phyloP scores from a whole-genome alignment of 2,113 vertebrate species.

The Trichechus manatus region DNA sequence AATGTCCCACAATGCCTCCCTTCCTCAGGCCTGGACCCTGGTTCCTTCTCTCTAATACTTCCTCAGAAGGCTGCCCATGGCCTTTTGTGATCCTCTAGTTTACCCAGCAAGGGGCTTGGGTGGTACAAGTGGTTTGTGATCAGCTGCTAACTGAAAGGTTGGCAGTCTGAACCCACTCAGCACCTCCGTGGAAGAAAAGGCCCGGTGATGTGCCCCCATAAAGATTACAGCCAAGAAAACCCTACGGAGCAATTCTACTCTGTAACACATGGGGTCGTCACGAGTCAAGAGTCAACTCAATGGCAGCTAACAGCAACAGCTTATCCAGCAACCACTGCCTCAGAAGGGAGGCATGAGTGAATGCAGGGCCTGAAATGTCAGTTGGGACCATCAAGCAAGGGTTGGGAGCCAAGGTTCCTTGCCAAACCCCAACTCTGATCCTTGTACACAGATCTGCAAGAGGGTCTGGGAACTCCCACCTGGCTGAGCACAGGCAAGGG shows the following conservation, averaged over 20 bases:
- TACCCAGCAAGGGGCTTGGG: neutral
- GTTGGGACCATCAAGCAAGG: neutral
- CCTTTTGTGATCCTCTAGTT: neutral
- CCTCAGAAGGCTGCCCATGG: neutral
- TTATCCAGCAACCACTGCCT: neutral
- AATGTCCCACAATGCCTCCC: neutral
- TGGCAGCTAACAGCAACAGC: neutral
- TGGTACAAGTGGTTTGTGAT: neutral
- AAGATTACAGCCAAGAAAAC: neutral
- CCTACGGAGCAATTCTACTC: neutral
- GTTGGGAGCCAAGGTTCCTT: neutral
- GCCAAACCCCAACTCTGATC: neutral
- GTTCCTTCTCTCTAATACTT: neutral
- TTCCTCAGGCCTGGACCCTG: neutral
- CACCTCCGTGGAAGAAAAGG: neutral
- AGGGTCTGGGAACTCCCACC: neutral
- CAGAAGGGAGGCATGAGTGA: neutral
- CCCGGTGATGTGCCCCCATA: neutral
- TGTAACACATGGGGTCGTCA: neutral
- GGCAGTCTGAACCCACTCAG: neutral
- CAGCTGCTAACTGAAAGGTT: neutral
- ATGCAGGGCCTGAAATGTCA: neutral
- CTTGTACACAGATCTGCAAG: neutral
- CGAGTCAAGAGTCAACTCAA: neutral
- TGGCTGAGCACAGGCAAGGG: neutral